Base-by-base conservation (phyloP, 2,797 vertebrate genomes). In the Eleutherodactylus coqui region DNA sequence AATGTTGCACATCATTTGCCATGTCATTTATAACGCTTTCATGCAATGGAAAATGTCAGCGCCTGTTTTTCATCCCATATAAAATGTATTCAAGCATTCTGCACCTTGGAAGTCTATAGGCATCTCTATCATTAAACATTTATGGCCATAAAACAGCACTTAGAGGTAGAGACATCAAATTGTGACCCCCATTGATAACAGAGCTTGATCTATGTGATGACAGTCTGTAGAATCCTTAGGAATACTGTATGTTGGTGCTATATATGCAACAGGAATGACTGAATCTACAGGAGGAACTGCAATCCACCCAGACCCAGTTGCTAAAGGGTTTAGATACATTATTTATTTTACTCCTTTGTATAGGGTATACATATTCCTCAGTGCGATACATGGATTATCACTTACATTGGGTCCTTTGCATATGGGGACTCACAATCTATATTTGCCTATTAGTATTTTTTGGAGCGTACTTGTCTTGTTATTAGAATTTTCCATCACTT, bases 31-130 rank as follows among this genome's bases (percentile, higher is more conserved):
- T 43, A 45, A 45, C 9, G 5, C 13, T 13, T 70, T 72, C 10
- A 45, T 72, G 41, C 24, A 45, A n/a, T 45, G 41, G 41, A n/a
- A 72, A 73, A 73, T 73, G 41, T 73, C 41, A 43, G 70, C 41
- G 1, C 45, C 70, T 27, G 24, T 11, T 73, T 45, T 41, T 45
- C 41, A n/a, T 16, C 24, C 11, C n/a, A 45, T 73, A 27, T 73
- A 45, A 43, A 45, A 45, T n/a, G 70, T 45, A 27, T 43, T 73
- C 11, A 73, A 45, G 29, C 21, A 41, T 70, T 41, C 19, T 70
- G 67, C 67, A 41, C 24, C 70, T 73, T 45, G n/a, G 67, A 70
- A 73, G 27, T 45, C 70, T 73, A n/a, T 45, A 24, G 24, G 9
- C 24, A 70, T 45, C n/a, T 43, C 13, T 43, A 45, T 73, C 41